Evolutionary conservation across 1,140 invertebrate species (phyloP), one percentile per base, ranked within the genome.

Genomic region (Pseudoatta argentina): DNA sequence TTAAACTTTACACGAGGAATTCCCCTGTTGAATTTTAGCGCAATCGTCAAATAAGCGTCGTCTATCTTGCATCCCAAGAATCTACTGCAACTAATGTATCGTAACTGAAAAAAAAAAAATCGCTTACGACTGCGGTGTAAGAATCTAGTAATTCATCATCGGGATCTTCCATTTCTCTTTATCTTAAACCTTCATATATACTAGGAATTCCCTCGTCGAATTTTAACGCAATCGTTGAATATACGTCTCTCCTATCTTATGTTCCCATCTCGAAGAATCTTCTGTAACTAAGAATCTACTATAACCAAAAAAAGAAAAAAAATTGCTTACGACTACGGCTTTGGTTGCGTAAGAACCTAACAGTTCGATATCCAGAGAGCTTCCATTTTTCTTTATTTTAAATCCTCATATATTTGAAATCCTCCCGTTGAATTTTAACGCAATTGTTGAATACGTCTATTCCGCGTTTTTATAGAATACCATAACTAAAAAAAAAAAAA

Each of bases 371-470:
- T 39, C 12, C 3, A 4, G 51, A 59, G 3, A 24, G 14, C 14
- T 73, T 5, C 10, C 7, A 21, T 63, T 73, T 73, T 21, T 61
- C 67, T 82, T 72, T 51, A 83, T 83, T 48, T 44, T 44, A 12
- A 44, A 44, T 44, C 39, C 2, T 44, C 39, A 2, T 44, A 44
- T 44, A 44, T 1, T 8, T 12, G 10, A 44, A 44, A 44, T 44
- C 3, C 10, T 7, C 8, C 8, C 2, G 39, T 44, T 44, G 39
- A 44, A 44, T 44, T 44, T 44, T 44, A 44, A 44, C 8, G 39
- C 8, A 12, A 10, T 44, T 10, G 39, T 44, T 7, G 39, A 44
- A 44, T 44, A 10, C 39, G 39, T 44, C 39, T 12, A 10, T 44
- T 44, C 1, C 39, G 39, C 39, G 39, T 39, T 39, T 7, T 39